phyloP scores from a whole-genome alignment of 2,888 invertebrate species.

The Eurytoma adleriae region DNA sequence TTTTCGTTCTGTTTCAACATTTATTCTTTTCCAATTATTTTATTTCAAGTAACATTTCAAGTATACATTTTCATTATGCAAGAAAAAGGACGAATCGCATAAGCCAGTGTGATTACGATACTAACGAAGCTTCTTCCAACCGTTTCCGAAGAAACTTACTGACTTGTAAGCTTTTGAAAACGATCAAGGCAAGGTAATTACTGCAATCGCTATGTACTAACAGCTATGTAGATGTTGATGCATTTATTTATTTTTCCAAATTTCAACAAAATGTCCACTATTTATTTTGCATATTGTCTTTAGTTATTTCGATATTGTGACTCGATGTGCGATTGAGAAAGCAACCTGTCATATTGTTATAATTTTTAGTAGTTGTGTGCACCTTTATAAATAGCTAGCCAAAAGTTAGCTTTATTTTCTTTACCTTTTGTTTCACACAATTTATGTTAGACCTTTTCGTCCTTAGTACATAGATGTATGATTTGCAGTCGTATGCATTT shows the following conservation, averaged over 20 bases:
- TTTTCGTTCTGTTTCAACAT: conserved; percentile 15
- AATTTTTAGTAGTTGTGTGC: conserved; percentile 46
- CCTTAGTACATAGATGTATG: conserved; percentile 13
- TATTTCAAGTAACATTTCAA: too few species aligned
- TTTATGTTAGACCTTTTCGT: conserved; percentile 16
- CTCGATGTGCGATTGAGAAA: not conserved
- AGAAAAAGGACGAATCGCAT: conserved; percentile 51
- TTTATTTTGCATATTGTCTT: conserved; percentile 60
- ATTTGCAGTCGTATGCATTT: conserved; percentile 39
- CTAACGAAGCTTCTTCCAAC: conserved; percentile 48
- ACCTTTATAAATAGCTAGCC: conserved; percentile 74
- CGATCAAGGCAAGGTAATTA: conserved; percentile 72
- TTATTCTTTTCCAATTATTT: too few species aligned
- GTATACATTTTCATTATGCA: not conserved
- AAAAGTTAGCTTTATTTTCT: conserved; percentile 75
- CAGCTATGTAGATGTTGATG: conserved; percentile 45
- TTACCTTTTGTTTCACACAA: conserved; percentile 59
- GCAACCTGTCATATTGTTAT: conserved; percentile 18
- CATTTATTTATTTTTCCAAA: conserved; percentile 24
- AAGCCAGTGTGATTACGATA: conserved; percentile 49
- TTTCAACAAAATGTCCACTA: conserved; percentile 28
- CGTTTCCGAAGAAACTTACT: conserved; percentile 57
- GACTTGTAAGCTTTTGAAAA: conserved; percentile 61
- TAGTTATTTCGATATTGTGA: not conserved
- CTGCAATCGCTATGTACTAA: conserved; percentile 48